Evolutionary conservation across 2,888 invertebrate genomes (phyloP).

Genomic region (Campaea margaritaria): DNA sequence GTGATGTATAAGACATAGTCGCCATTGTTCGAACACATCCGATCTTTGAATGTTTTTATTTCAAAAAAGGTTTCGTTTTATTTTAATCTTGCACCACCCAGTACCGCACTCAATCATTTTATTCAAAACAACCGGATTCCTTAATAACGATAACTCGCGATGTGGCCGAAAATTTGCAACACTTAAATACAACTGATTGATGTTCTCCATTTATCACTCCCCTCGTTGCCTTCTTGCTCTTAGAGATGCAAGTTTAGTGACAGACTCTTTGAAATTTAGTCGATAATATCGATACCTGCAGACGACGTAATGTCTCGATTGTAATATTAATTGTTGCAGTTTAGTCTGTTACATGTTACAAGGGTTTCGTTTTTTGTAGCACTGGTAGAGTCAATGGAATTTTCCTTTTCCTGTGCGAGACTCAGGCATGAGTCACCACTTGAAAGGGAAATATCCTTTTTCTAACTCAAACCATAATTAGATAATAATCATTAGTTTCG

Average conservation of each 20-base stretch:
- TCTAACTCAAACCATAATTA: too few relatives aligned
- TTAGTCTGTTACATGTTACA: too few relatives aligned
- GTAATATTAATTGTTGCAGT: too few relatives aligned
- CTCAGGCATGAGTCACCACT: too few relatives aligned
- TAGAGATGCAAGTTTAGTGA: conserved; percentile 34
- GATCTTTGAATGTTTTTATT: too few relatives aligned
- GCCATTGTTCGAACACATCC: conserved; percentile 16
- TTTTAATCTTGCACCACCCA: conserved; percentile 21
- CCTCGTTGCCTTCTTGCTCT: conserved; percentile 66
- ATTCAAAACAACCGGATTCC: conserved; percentile 63
- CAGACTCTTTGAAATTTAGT: background rate
- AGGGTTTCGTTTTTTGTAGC: too few relatives aligned
- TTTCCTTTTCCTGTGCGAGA: too few relatives aligned
- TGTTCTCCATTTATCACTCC: conserved; percentile 83
- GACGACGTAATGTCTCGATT: too few relatives aligned
- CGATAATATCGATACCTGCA: background rate
- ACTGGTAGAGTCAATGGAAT: too few relatives aligned
- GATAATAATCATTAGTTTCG: too few relatives aligned
- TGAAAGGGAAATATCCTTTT: too few relatives aligned
- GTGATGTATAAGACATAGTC: conserved; percentile 1
- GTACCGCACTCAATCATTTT: conserved; percentile 54
- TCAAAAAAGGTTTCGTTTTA: conserved; percentile 15
- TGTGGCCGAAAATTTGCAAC: conserved; percentile 80
- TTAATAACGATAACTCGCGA: conserved; percentile 64
- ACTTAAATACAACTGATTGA: conserved; percentile 83